Conservation (phyloP, 2,113 vertebrate genomes). For the Microtus ochrogaster region DNA sequence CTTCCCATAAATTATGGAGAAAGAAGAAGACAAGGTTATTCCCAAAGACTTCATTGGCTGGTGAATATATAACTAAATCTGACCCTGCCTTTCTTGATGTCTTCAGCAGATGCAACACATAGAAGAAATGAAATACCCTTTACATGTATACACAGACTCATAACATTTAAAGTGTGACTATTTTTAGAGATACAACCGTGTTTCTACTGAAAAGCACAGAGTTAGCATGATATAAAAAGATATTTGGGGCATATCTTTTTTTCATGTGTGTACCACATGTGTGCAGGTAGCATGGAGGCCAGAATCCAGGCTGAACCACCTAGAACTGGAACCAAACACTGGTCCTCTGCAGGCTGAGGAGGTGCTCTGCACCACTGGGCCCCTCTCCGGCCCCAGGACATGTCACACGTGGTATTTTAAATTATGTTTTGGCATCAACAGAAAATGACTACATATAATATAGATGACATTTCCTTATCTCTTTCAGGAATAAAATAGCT, state of each 20-base stretch:
- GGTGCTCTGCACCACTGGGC: no score
- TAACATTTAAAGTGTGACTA: not conserved
- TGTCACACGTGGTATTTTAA: not conserved
- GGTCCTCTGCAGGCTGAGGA: not conserved
- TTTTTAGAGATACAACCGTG: not conserved
- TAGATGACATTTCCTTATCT: not conserved
- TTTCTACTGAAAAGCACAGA: not conserved
- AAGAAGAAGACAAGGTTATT: not conserved
- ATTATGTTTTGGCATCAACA: not conserved
- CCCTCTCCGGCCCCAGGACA: not conserved
- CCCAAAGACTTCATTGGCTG: not conserved
- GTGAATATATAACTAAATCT: slow-evolving; percentile 20
- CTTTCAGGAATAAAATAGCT: not conserved
- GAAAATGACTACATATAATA: not conserved
- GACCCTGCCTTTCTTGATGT: not conserved
- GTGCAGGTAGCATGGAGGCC: not conserved
- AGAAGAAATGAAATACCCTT: slow-evolving; percentile 20
- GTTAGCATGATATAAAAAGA: not conserved
- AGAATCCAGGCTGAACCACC: no score
- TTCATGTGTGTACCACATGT: not conserved
- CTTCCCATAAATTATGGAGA: not conserved
- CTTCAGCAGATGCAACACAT: not conserved
- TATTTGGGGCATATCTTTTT: not conserved
- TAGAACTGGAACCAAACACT: not conserved
- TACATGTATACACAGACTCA: not conserved